Evolutionary conservation across 2,113 vertebrate species (phyloP).

Genomic region (Nannobrachium achirus): DNA sequence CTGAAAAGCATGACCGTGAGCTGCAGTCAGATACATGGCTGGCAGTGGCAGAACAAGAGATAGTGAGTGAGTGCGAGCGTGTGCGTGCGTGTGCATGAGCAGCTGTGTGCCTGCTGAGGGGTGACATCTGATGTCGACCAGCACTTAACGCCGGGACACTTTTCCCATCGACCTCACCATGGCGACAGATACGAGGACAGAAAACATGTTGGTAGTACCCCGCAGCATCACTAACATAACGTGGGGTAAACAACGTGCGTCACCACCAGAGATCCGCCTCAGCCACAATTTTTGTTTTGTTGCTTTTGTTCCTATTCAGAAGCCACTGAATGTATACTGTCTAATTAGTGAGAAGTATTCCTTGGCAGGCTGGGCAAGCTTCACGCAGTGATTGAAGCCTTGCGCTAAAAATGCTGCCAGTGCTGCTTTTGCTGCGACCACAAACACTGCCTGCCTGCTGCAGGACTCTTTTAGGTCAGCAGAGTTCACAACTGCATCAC

Average conservation of each 20-base stretch:
- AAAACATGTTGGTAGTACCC: constrained; percentile 29
- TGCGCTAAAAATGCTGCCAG: constrained; percentile 58
- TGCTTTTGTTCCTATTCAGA: constrained; percentile 50
- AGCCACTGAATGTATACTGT: constrained; percentile 48
- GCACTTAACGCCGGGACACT: constrained; percentile 26
- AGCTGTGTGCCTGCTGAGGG: constrained; percentile 9
- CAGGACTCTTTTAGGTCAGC: constrained; percentile 42
- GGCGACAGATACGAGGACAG: constrained; percentile 29
- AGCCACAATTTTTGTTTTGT: too few relatives aligned
- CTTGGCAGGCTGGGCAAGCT: constrained; percentile 40
- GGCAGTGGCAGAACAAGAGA: constrained; percentile 2
- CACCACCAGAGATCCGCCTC: constrained; percentile 41
- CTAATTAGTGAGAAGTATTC: constrained; percentile 69
- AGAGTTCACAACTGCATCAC: constrained; percentile 84
- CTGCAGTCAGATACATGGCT: background rate
- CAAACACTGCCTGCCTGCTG: constrained; percentile 58
- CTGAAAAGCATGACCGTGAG: constrained; percentile 37
- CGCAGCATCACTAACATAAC: background rate
- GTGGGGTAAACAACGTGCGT: constrained; percentile 1
- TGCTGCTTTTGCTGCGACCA: constrained; percentile 50
- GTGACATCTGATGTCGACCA: constrained; percentile 25
- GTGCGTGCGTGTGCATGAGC: constrained; percentile 5
- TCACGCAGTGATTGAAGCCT: constrained; percentile 47
- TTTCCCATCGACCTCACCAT: constrained; percentile 25
- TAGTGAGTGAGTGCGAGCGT: constrained; percentile 14